These are phyloP conservation scores for Homarus gammarus DNA, from an alignment of 2,888 invertebrate species.

Conservation along the genomic window DNA sequence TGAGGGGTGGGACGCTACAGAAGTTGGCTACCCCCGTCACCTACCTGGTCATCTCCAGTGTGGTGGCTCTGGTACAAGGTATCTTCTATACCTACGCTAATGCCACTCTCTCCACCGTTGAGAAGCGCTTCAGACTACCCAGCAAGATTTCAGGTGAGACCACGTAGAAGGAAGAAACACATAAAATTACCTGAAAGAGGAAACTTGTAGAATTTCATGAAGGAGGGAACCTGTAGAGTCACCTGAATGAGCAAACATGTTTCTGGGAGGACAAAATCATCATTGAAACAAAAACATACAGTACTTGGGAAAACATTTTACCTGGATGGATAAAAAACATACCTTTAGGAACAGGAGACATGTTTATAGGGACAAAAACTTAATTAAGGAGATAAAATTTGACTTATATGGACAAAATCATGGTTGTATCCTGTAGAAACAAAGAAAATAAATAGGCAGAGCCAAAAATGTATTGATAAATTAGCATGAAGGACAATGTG, in stretches of 20 bases:
- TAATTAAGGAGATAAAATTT: too few species aligned
- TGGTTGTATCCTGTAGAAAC: too few species aligned
- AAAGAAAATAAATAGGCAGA: too few species aligned
- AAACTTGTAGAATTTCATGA: neutral
- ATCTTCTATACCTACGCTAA: constrained; percentile 67
- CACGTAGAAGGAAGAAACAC: neutral
- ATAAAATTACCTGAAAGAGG: neutral
- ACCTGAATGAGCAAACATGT: neutral
- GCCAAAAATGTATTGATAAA: neutral
- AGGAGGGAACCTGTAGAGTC: neutral
- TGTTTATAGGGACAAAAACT: too few species aligned
- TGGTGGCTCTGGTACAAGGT: constrained; percentile 63
- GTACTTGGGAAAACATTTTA: too few species aligned
- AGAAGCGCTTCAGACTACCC: constrained; percentile 64
- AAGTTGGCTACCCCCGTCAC: constrained; percentile 43
- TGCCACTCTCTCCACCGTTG: constrained; percentile 63
- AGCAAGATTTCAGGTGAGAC: constrained; percentile 64
- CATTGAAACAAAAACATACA: neutral
- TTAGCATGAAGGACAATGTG: neutral
- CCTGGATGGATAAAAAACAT: too few species aligned
- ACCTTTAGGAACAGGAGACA: too few species aligned
- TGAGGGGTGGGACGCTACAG: constrained; percentile 49
- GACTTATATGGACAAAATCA: too few species aligned
- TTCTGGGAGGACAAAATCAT: neutral
- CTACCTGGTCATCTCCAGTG: constrained; percentile 59